Evolutionary conservation across 2,888 invertebrate genomes (phyloP).

Genomic region (Apodemia hepburni): DNA sequence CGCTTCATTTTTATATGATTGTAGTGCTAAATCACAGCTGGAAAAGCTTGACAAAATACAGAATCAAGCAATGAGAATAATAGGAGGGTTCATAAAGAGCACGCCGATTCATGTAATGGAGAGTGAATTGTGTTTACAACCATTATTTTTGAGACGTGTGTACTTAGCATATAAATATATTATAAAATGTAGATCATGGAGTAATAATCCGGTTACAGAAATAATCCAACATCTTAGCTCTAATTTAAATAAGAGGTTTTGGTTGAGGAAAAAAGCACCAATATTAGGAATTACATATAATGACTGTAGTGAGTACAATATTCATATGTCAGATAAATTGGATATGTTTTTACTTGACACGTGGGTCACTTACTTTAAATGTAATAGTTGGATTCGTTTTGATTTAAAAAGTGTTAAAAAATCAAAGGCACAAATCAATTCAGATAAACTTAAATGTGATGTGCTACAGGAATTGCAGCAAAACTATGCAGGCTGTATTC

Average conservation of each 20-base stretch:
- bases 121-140: too few relatives aligned
- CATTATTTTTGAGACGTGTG: slow-evolving; percentile 19
- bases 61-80: slow-evolving; percentile 24
- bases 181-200: neutral
- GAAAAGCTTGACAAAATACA: slow-evolving; percentile 24
- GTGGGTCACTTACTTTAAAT: neutral
- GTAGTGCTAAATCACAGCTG: slow-evolving; percentile 18
- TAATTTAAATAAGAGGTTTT: neutral
- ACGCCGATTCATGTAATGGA: slow-evolving; percentile 20
- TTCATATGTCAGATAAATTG: neutral
- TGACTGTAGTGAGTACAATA: neutral
- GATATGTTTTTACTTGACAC: neutral
- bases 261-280: neutral
- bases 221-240: neutral
- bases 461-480: too few relatives aligned
- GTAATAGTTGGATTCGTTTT: slow-evolving; percentile 1
- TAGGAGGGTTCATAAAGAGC: slow-evolving; percentile 26
- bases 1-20: slow-evolving; percentile 22
- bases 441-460: neutral
- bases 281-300: neutral
- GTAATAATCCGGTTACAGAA: neutral
- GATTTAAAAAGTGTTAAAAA: neutral
- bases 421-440: neutral
- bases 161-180: slow-evolving; percentile 24
- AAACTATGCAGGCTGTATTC: too few relatives aligned